Base-by-base conservation (phyloP, 2,797 vertebrate genomes). In the Macropodus opercularis region DNA sequence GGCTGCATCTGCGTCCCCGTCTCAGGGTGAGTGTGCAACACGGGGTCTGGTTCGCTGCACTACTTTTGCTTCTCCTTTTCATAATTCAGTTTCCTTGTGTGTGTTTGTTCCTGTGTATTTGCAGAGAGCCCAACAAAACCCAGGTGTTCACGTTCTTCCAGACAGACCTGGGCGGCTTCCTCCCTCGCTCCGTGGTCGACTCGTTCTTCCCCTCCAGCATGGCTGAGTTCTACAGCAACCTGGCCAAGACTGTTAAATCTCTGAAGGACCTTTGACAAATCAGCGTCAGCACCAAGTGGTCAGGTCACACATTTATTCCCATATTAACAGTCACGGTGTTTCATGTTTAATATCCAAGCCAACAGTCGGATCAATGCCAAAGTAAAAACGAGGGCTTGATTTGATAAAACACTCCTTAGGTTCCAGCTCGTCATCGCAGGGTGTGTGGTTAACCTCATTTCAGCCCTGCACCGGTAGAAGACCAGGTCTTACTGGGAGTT, bases 161-260 rank as follows among this genome's bases (percentile, higher is more conserved):
- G 90, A 98, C 96, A 0, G 96, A 99, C 83, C 94, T 98, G 21
- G 91, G 94, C 1, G 97, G 97, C 38, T 89, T 92, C 59, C 94
- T 99, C 35, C 96, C 96, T 0, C 94, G 93, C 79, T 94, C 93
- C 0, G 93, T 98, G 35, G 96, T 98, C 7, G 96, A 98, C 71
- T 94, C 97, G 4, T 98, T 99, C 91, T 96, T 99, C 73, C 96
- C 97, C 2, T 91, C 91, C 58, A 98, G 91, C 85, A 97, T 98
- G 94, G 69, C 85, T 0, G 91, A 90, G 19, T 97, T 99, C 87
- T 98, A 96, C 65, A 87, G 72, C 80, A 98, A 96, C 89, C 86
- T 99, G 57, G 63, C 82, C 74, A 95, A 94, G 80, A 93, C 93
- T 0, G 85, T 95, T 26, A 94, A 91, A 77, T 83, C 90, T 4